Conservation (phyloP, 2,888 invertebrate genomes). For the Phlogophora meticulosa region DNA sequence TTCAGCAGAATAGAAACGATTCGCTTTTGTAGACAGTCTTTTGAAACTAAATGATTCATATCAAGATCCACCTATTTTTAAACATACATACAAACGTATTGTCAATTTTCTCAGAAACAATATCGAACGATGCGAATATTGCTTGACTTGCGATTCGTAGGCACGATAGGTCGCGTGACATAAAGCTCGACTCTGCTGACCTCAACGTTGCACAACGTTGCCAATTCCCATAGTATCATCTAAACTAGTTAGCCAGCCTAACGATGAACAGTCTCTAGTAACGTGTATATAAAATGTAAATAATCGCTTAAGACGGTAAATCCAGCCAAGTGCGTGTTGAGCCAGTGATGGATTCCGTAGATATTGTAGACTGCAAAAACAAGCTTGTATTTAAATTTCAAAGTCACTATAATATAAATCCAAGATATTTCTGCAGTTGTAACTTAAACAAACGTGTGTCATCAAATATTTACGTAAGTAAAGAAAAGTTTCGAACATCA, state of each 20-base stretch:
- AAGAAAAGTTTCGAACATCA: no score
- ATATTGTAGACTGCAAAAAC: no score
- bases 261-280: not conserved
- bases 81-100: not conserved
- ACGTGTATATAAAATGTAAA: conserved; percentile 7
- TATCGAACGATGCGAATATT: conserved; percentile 1
- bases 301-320: no score
- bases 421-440: no score
- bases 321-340: not conserved
- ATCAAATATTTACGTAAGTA: no score
- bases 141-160: conserved; percentile 5
- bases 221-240: conserved; percentile 5
- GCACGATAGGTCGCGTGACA: conserved; percentile 2
- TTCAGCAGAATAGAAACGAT: no score
- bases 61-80: not conserved
- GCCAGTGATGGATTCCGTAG: no score
- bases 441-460: no score
- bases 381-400: no score
- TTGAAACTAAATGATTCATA: not conserved
- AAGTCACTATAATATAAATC: no score
- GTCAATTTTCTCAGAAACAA: conserved; percentile 9
- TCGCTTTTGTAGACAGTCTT: not conserved
- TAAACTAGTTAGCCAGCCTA: conserved; percentile 2
- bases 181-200: conserved; percentile 22
- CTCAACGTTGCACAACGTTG: conserved; percentile 20